These are phyloP conservation scores for Chiloscyllium plagiosum DNA, from an alignment of 2,113 vertebrate species.

Conservation along the genomic window DNA sequence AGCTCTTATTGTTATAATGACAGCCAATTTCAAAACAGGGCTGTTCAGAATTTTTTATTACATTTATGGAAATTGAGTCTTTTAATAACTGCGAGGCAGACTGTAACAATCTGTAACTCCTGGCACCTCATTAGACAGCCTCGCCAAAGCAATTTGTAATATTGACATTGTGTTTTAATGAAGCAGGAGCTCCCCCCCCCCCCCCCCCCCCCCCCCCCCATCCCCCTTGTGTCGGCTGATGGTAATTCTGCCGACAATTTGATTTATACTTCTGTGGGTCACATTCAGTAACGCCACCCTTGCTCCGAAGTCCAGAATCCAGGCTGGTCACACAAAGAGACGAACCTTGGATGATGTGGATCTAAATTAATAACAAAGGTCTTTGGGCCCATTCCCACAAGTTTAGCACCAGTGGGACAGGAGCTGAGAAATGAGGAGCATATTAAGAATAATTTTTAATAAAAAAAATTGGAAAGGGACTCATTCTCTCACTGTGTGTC, in stretches of 20 bases:
- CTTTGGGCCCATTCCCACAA: neutral
- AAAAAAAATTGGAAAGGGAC: neutral
- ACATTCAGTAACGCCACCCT: neutral
- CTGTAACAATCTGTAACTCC: conserved; percentile 11
- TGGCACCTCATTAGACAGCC: conserved; percentile 12
- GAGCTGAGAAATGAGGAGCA: neutral
- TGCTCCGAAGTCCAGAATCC: neutral
- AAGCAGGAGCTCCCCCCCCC: neutral
- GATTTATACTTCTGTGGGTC: neutral
- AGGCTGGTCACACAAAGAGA: neutral
- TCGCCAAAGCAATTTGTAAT: conserved; percentile 12
- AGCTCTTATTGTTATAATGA: neutral
- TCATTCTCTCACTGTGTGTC: neutral
- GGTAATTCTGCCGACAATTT: neutral
- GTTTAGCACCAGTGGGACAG: neutral
- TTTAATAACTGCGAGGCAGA: conserved; percentile 32
- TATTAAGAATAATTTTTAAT: neutral
- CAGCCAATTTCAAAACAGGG: conserved; percentile 7
- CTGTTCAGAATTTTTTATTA: conserved; percentile 20
- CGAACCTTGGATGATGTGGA: neutral
- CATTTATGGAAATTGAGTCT: conserved; percentile 29
- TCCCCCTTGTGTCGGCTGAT: neutral
- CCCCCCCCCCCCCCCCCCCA: too few relatives aligned
- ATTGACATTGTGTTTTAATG: conserved; percentile 33
- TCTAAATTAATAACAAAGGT: neutral